Conservation (phyloP, 1,140 invertebrate species). For the Rhynchophorus ferrugineus region DNA sequence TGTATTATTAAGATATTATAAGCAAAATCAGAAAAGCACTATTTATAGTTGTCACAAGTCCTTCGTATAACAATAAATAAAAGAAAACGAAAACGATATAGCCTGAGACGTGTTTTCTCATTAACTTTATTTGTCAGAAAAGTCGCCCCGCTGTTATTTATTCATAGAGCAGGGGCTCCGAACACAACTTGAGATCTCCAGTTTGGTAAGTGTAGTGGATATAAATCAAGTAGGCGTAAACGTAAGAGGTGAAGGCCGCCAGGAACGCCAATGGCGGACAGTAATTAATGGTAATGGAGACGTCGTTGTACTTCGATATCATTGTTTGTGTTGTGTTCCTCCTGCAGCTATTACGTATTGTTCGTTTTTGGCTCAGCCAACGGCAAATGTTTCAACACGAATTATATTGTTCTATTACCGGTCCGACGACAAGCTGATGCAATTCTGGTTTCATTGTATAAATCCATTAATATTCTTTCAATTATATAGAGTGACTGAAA, state of each 20-base stretch:
- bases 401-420: background rate
- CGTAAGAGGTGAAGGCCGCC: slow-evolving; percentile 7
- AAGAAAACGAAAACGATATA: too few relatives aligned
- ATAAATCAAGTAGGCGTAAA: slow-evolving; percentile 17
- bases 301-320: slow-evolving; percentile 10
- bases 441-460: too few relatives aligned
- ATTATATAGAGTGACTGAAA: too few relatives aligned
- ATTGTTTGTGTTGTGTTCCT: background rate
- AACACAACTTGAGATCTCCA: background rate
- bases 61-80: too few relatives aligned
- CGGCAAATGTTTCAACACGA: background rate
- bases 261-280: slow-evolving; percentile 8
- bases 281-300: slow-evolving; percentile 17
- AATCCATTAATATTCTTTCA: too few relatives aligned
- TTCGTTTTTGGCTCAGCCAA: background rate
- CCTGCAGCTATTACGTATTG: slow-evolving; percentile 3
- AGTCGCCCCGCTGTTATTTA: background rate
- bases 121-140: background rate
- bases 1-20: too few relatives aligned
- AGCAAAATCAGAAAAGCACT: too few relatives aligned
- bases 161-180: background rate
- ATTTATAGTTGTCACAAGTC: too few relatives aligned
- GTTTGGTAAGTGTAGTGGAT: slow-evolving; percentile 8
- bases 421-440: too few relatives aligned
- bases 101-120: background rate